Conservation (phyloP, 2,888 invertebrate species). For the Drosophila monieri region DNA sequence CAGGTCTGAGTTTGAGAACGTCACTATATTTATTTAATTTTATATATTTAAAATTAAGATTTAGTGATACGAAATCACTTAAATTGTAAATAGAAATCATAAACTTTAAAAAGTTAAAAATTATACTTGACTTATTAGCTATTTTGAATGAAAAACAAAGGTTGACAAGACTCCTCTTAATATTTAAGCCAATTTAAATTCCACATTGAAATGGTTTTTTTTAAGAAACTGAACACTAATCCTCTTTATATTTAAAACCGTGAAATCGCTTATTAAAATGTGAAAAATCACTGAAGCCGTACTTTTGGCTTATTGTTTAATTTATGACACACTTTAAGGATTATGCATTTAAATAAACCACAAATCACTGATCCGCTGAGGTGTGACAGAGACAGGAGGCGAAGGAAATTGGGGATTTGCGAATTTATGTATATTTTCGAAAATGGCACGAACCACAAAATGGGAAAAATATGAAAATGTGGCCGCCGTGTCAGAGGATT, state of each 20-base stretch:
- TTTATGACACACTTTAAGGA: constrained; percentile 58
- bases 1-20: constrained; percentile 3
- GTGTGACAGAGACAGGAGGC: constrained; percentile 23
- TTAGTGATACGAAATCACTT: neutral
- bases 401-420: constrained; percentile 28
- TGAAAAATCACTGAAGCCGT: constrained; percentile 8
- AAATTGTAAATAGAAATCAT: neutral
- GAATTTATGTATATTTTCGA: constrained; percentile 35
- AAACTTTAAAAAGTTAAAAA: too few species aligned
- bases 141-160: neutral
- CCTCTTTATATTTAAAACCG: neutral
- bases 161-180: too few species aligned
- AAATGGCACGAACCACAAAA: constrained; percentile 63
- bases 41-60: neutral
- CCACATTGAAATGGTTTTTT: neutral
- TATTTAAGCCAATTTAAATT: neutral
- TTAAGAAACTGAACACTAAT: neutral
- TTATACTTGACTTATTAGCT: too few species aligned
- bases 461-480: constrained; percentile 63
- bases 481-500: constrained; percentile 53
- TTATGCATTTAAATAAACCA: constrained; percentile 77
- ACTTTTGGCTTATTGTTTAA: constrained; percentile 23
- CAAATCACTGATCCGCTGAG: constrained; percentile 62
- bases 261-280: neutral
- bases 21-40: neutral